phyloP scores from a whole-genome alignment of 2,113 vertebrate species.

The Passer domesticus region DNA sequence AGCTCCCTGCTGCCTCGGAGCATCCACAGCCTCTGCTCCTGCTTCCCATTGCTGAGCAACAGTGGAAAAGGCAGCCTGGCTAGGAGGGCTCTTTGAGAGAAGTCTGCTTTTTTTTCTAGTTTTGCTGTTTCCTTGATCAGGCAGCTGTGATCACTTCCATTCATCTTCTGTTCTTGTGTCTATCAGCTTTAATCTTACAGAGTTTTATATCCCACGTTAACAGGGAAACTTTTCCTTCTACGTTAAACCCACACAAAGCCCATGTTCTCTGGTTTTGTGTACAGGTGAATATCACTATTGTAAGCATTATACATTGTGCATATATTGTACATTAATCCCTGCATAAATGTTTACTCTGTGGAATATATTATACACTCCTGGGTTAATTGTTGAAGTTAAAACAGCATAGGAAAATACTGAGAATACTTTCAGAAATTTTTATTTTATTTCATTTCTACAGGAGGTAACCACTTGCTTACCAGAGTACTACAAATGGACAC shows the following conservation, averaged over 20 bases:
- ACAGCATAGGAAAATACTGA: background rate
- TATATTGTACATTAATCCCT: background rate
- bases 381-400: background rate
- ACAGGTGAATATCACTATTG: background rate
- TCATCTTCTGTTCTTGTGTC: background rate
- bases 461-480: conserved; percentile 92
- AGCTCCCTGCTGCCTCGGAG: background rate
- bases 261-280: background rate
- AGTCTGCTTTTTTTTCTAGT: background rate
- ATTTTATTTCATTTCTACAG: conserved; percentile 68
- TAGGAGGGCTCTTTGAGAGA: background rate
- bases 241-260: background rate
- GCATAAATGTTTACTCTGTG: background rate
- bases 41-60: background rate
- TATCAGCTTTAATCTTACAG: background rate
- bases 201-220: background rate
- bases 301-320: background rate
- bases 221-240: background rate
- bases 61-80: background rate
- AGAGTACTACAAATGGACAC: conserved; percentile 97
- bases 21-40: background rate
- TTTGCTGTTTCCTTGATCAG: background rate
- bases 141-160: background rate
- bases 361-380: background rate
- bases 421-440: background rate